A percentile compares a stretch with the other conserved stretches of the same genome.
Evolutionary conservation across 2,113 vertebrate genomes (phyloP).

Genomic region (Ondatra zibethicus): DNA sequence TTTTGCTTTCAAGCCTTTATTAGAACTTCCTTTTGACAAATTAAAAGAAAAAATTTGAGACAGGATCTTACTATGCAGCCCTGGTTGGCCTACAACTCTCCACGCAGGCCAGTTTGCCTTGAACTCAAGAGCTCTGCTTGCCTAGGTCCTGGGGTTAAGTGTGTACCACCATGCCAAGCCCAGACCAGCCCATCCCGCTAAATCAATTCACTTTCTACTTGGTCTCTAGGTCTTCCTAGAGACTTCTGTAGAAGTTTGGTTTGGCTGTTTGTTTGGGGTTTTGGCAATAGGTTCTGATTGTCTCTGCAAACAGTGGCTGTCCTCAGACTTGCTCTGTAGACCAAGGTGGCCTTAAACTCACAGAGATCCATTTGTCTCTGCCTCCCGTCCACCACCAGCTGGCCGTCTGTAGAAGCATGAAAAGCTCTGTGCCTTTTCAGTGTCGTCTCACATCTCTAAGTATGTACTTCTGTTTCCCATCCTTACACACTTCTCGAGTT

Average conservation of each 20-base stretch:
- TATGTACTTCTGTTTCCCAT: background rate
- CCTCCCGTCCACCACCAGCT: background rate
- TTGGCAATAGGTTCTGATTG: no score
- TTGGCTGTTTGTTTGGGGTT: background rate
- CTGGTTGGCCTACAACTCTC: background rate
- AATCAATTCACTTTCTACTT: slow-evolving; percentile 3
- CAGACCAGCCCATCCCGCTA: background rate
- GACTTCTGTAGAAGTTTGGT: background rate
- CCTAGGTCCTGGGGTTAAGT: background rate
- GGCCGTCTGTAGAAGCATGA: background rate
- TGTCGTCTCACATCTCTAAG: background rate
- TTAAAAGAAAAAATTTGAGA: background rate
- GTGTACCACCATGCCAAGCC: background rate
- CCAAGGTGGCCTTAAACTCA: background rate
- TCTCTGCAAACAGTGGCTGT: background rate
- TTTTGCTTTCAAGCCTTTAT: slow-evolving; percentile 31
- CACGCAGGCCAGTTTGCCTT: no score
- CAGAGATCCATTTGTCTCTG: background rate
- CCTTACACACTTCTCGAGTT: background rate
- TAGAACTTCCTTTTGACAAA: slow-evolving; percentile 16
- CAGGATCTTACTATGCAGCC: background rate
- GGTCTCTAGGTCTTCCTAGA: background rate
- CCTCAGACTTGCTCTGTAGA: background rate
- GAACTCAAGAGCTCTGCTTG: background rate
- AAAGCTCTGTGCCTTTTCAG: background rate